phyloP scores from a whole-genome alignment of 2,888 invertebrate species.

The Athetis lepigone region DNA sequence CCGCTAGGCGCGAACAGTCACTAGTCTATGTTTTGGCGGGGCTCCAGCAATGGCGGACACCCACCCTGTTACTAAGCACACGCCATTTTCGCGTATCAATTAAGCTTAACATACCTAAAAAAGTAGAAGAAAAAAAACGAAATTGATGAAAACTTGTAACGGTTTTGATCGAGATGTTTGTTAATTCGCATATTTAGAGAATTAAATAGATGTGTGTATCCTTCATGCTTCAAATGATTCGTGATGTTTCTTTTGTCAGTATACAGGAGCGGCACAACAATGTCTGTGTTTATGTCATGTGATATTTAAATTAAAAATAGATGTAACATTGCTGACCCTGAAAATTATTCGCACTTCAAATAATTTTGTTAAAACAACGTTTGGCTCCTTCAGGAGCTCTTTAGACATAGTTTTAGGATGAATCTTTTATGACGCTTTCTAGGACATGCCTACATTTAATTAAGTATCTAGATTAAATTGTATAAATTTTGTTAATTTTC shows the following conservation, averaged over 20 bases:
- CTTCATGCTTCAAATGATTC: conserved; percentile 47
- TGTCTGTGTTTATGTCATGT: conserved; percentile 39
- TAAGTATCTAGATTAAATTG: background rate
- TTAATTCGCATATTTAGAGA: conserved; percentile 25
- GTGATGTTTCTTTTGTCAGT: conserved; percentile 40
- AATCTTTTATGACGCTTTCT: too few relatives aligned
- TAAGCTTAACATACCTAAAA: conserved; percentile 25
- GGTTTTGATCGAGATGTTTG: conserved; percentile 7
- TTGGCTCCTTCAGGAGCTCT: background rate
- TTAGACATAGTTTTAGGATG: too few relatives aligned
- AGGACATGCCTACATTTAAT: too few relatives aligned
- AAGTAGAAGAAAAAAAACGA: background rate
- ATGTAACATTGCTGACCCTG: background rate
- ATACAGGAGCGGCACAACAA: conserved; percentile 33
- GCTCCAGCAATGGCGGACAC: conserved; percentile 76
- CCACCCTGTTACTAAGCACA: conserved; percentile 74
- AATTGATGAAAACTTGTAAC: background rate
- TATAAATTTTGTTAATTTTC: too few relatives aligned
- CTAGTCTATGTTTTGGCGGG: conserved; percentile 81
- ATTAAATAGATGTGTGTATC: conserved; percentile 26
- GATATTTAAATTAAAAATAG: background rate
- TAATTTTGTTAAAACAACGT: too few relatives aligned
- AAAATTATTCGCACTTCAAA: background rate
- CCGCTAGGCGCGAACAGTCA: conserved; percentile 70
- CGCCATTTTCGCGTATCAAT: conserved; percentile 55